A percentile compares a stretch with the other conserved stretches of the same genome.
Conservation (phyloP, 2,113 vertebrate species). For the Sphyrna mokarran region DNA sequence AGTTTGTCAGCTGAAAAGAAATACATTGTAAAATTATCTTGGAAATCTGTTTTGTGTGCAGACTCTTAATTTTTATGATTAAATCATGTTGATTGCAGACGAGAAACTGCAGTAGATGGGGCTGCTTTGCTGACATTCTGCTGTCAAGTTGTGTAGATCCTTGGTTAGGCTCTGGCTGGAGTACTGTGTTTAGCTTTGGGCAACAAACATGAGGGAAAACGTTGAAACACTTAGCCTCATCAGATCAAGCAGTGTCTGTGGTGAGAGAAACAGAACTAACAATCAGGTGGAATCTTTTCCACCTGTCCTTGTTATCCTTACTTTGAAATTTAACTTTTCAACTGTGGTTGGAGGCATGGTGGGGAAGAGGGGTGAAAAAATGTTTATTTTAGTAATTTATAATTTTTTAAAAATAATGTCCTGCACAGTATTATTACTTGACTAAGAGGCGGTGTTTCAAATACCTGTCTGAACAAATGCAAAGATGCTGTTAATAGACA, state of each 20-base stretch:
- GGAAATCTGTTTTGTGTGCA: background rate
- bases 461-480: background rate
- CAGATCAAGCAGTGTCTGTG: background rate
- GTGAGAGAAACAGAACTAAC: background rate
- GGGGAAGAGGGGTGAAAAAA: too few species aligned
- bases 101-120: background rate
- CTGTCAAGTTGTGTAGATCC: background rate
- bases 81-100: background rate
- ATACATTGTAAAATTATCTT: background rate
- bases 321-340: background rate
- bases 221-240: background rate
- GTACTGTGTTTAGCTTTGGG: background rate
- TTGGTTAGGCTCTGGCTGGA: background rate
- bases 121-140: background rate
- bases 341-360: too few species aligned
- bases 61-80: background rate
- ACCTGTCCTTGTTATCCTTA: background rate
- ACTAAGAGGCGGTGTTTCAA: background rate
- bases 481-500: background rate
- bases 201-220: background rate
- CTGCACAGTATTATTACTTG: background rate
- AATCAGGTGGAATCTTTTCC: background rate
- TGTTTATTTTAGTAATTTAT: background rate
- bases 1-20: background rate
- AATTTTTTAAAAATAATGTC: background rate